Base-by-base conservation (phyloP, 2,888 invertebrate genomes). In the Aricia artaxerxes region DNA sequence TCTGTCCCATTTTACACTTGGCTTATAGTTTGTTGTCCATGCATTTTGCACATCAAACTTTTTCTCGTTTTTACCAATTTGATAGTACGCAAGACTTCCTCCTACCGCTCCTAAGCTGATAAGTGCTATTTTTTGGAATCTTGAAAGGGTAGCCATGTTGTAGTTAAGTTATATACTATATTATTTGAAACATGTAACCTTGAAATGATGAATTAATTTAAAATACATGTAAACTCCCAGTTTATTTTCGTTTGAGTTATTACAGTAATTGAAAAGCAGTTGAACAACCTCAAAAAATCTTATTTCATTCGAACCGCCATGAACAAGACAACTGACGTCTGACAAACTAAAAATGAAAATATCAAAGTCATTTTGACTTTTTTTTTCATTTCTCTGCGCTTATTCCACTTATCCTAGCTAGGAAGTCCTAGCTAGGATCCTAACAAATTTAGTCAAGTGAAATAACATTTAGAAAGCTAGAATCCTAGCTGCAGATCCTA, bases 1-100 rank as follows among this genome's bases (percentile, higher is more conserved):
- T 79, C 92, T 94, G 85, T 98, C 97, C 98, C 98, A 98, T 86
- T 96, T 95, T 0, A 96, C 94, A 79, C 95, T 95, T 0, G 97
- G 96, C 0, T 92, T 92, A 83, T 94, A 95, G 89, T 96, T 96
- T 6, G 96, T 96, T 0, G 97, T 97, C 97, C 97, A 97, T 0
- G 97, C 96, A 84, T 95, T 95, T 69, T 94, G 89, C 0, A 95
- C 97, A 76, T 87, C 88, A 77, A 90, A 91, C 82, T 94, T 94
- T 78, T 91, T 92, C 73, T 91, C 88, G 83, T 92, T 85, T 86
- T 89, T 91, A 82, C 91, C 92, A 81, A 92, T 91, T 79, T 95
- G 95, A 86, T 96, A 96, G 88, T 95, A 96, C 1, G 96, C 93
- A 0, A 95, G 92, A 13, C 96, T 93, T 60, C 97, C 97, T 80